Conservation (phyloP, 2,888 invertebrate species). For the Prionchulus punctatus region DNA sequence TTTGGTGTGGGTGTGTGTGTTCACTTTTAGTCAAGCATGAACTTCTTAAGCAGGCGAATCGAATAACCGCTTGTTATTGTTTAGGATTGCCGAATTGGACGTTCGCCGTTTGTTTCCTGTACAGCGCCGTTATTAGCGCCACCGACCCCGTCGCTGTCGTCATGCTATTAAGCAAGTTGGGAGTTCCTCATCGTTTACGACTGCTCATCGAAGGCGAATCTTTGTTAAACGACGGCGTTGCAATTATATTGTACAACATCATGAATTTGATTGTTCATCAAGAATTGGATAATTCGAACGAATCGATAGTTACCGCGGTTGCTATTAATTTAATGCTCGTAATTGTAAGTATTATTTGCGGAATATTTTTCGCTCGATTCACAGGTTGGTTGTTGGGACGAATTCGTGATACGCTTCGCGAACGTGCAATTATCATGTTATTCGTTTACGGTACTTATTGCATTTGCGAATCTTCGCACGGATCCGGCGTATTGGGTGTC, state of each 20-base stretch:
- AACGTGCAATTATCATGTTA: constrained; percentile 32
- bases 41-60: too few species aligned
- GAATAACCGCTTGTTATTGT: too few species aligned
- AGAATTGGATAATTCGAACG: not conserved
- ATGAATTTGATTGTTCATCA: constrained; percentile 18
- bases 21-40: too few species aligned
- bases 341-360: not conserved
- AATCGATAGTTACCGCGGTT: not conserved
- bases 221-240: constrained; percentile 39
- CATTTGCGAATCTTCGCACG: constrained; percentile 26
- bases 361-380: not conserved
- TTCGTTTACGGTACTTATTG: constrained; percentile 38
- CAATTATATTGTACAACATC: constrained; percentile 36
- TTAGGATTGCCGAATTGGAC: constrained; percentile 24
- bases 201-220: constrained; percentile 39
- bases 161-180: constrained; percentile 36
- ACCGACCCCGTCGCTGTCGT: constrained; percentile 41
- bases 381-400: not conserved
- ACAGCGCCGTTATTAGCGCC: constrained; percentile 37
- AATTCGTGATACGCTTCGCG: not conserved
- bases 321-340: too few species aligned
- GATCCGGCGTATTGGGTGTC: constrained; percentile 39
- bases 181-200: constrained; percentile 27
- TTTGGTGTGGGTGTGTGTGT: too few species aligned
- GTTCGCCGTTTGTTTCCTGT: constrained; percentile 33